A percentile compares a stretch with the other conserved stretches of the same genome.
Conservation (phyloP, 2,797 vertebrate genomes). For the Trematomus bernacchii region DNA sequence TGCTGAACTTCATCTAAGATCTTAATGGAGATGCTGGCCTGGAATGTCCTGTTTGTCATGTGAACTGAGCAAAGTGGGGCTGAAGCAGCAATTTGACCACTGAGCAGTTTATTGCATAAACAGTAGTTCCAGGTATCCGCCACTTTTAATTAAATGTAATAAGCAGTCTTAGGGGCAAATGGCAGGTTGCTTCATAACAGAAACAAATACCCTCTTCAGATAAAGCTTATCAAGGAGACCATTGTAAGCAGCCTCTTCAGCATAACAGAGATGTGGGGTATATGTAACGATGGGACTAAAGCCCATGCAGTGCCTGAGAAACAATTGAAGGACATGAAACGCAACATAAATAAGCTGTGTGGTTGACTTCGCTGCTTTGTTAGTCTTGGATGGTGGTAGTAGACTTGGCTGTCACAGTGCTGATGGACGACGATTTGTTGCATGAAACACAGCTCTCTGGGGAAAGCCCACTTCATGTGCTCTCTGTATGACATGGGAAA, state of each 20-base stretch:
- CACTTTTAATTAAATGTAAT: slow-evolving; percentile 68
- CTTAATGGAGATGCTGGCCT: slow-evolving; percentile 2
- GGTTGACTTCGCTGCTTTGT: slow-evolving; percentile 66
- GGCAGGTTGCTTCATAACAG: slow-evolving; percentile 29
- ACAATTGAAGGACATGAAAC: slow-evolving; percentile 74
- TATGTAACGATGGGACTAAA: slow-evolving; percentile 21
- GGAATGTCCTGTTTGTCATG: slow-evolving; percentile 55
- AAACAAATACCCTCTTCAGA: slow-evolving; percentile 33
- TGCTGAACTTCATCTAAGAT: slow-evolving; percentile 28
- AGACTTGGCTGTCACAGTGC: slow-evolving; percentile 53
- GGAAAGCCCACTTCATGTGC: slow-evolving; percentile 61
- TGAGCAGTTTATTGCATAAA: slow-evolving; percentile 44
- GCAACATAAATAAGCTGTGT: slow-evolving; percentile 60
- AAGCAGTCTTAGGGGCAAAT: slow-evolving; percentile 47
- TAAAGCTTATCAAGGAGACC: slow-evolving; percentile 42
- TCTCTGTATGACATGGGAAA: slow-evolving; percentile 74
- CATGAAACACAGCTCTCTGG: slow-evolving; percentile 56
- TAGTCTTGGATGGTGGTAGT: slow-evolving; percentile 69
- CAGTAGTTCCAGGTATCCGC: slow-evolving; percentile 37
- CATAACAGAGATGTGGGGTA: slow-evolving; percentile 17
- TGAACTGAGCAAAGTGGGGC: slow-evolving; percentile 32
- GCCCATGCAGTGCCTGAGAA: slow-evolving; percentile 53
- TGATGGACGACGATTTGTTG: slow-evolving; percentile 75
- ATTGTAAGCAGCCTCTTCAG: slow-evolving; percentile 24
- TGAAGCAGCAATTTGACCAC: slow-evolving; percentile 40